Evolutionary conservation across 2,113 vertebrate genomes (phyloP), one percentile per base, ranked within the genome.

Genomic region (Scomber japonicus): DNA sequence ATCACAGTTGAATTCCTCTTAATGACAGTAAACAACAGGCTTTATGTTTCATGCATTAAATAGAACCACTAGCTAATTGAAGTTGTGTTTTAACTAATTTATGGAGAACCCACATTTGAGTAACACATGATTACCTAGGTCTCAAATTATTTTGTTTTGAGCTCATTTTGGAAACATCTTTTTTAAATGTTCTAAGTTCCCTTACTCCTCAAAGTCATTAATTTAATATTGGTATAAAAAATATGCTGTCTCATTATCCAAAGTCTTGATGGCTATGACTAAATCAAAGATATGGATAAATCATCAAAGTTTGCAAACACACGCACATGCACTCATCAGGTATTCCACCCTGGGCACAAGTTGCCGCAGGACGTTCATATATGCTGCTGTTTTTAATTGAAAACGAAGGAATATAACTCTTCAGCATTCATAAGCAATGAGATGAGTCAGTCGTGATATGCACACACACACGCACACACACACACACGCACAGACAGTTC

Each of bases 1-100:
- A 73, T 73, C 62, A 60, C 21, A 40, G 15, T 57, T 59, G 16
- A 45, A 65, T 67, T 77, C 44, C 9, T n/a, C 30, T 21, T 35
- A 30, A 74, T 60, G 15, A 70, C n/a, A 76, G 59, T 44, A 83
- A 83, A 79, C 35, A 61, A 66, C 46, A 60, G 1, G 10, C 11
- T 12, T 17, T 35, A 35, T 35, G 14, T 49, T 75, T 40, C 49
- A 57, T 17, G 62, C 30, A 30, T 19, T 14, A 24, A 19, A 13
- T 1, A 10, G 21, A 54, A 40, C 10, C 5, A 50, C 12, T 5
- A 17, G 16, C 17, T 64, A 13, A 63, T 66, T 46, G 12, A 45
- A 31, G 21, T 45, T 61, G 50, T 24, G n/a, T 75, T 40, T 49
- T 62, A 74, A 64, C 59, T 35, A 15, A 10, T 50, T 74, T 31